These are phyloP conservation scores for Ictalurus furcatus DNA, from an alignment of 2,113 vertebrate genomes.

Conservation along the genomic window DNA sequence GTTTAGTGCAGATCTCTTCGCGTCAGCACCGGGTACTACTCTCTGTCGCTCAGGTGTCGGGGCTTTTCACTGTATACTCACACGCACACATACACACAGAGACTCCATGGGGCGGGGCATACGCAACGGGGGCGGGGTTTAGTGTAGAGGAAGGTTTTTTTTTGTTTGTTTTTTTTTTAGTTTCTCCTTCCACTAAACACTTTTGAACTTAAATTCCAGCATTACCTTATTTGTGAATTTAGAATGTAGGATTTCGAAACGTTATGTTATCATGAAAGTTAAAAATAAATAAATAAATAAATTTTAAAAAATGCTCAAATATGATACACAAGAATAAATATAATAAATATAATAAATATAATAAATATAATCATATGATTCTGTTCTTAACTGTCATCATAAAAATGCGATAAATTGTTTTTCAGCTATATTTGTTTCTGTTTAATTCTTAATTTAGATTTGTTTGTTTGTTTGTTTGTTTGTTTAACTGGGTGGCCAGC, in stretches of 20 bases:
- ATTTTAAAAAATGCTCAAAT: not conserved
- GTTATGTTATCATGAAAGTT: not conserved
- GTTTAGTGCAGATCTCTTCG: not conserved
- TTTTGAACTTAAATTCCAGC: not conserved
- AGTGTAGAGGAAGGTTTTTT: not conserved
- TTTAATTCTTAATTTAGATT: not conserved
- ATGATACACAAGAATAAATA: not conserved
- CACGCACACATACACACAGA: not conserved
- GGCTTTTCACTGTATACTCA: not conserved
- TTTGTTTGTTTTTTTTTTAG: not conserved
- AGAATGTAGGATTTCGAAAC: not conserved
- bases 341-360: not conserved
- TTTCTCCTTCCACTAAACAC: not conserved
- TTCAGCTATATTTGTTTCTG: not conserved
- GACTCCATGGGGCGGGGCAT: no score
- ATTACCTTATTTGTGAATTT: not conserved
- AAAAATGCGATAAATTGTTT: not conserved
- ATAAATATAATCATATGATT: not conserved
- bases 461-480: not conserved
- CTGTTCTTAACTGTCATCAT: not conserved
- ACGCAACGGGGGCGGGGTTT: not conserved
- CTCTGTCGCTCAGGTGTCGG: not conserved
- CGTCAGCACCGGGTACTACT: not conserved
- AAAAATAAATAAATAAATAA: no score
- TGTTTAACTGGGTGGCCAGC: not conserved